phyloP scores from a whole-genome alignment of 2,797 vertebrate genomes.

The Xenopus petersii region DNA sequence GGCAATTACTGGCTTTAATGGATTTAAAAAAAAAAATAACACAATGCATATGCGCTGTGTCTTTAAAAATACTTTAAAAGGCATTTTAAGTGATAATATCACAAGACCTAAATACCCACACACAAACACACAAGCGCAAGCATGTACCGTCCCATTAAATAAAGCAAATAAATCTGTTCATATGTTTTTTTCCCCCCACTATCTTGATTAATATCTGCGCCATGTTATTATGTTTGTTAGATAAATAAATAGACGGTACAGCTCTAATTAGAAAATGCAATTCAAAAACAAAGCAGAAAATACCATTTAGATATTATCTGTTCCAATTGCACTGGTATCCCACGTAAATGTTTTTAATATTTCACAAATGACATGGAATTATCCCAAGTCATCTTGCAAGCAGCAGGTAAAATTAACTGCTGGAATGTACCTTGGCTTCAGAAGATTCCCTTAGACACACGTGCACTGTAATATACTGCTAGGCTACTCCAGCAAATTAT shows the following conservation, averaged over 20 bases:
- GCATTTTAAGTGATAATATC: background rate
- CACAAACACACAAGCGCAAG: background rate
- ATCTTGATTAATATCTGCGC: constrained; percentile 21
- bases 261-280: constrained; percentile 37
- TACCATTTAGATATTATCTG: constrained; percentile 59
- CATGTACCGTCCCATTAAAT: background rate
- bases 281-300: constrained; percentile 32
- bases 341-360: constrained; percentile 66
- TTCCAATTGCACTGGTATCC: constrained; percentile 63
- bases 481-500: constrained; percentile 75
- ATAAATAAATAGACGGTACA: constrained; percentile 25
- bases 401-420: constrained; percentile 76
- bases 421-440: constrained; percentile 78
- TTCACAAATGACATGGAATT: constrained; percentile 75
- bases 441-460: constrained; percentile 70
- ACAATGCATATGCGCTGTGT: background rate
- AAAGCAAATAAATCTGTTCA: background rate
- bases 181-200: background rate
- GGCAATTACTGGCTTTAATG: constrained; percentile 14
- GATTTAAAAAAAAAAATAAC: constrained; percentile 11
- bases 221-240: constrained; percentile 32
- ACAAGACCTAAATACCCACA: background rate
- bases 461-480: constrained; percentile 69
- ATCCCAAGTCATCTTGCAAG: constrained; percentile 77
- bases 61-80: background rate